Evolutionary conservation across 1,140 invertebrate genomes (phyloP).

Genomic region (Meloidogyne hapla): DNA sequence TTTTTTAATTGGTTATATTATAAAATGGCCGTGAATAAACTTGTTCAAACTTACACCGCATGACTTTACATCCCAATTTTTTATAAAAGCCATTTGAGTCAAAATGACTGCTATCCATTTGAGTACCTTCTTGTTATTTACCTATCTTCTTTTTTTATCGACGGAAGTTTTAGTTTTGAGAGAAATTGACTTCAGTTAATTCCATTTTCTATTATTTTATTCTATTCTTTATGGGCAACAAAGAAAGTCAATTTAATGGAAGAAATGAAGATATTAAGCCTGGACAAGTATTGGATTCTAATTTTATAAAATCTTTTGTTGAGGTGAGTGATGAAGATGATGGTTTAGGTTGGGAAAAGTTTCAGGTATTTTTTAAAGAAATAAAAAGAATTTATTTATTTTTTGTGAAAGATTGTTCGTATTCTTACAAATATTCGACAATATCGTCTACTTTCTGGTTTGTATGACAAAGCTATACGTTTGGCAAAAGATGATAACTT

Average conservation of each 20-base stretch:
- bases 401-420: slow-evolving; percentile 3
- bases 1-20: too few species aligned
- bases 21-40: too few species aligned
- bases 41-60: too few species aligned
- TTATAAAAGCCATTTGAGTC: too few species aligned
- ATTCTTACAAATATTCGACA: slow-evolving; percentile 47
- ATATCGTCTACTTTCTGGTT: slow-evolving; percentile 36
- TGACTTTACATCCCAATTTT: too few species aligned
- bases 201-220: too few species aligned
- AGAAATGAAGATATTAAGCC: neutral
- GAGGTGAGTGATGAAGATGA: slow-evolving; percentile 15
- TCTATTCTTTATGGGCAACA: slow-evolving; percentile 13
- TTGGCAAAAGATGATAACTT: slow-evolving; percentile 26
- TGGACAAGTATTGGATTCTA: slow-evolving; percentile 14
- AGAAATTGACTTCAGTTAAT: too few species aligned
- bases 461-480: slow-evolving; percentile 40
- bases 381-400: neutral
- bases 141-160: too few species aligned
- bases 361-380: slow-evolving; percentile 25
- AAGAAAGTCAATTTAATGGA: slow-evolving; percentile 17
- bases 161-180: too few species aligned
- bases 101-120: too few species aligned
- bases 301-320: slow-evolving; percentile 19
- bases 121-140: too few species aligned
- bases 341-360: slow-evolving; percentile 14